phyloP scores from a whole-genome alignment of 2,113 vertebrate species.

The Otolemur garnettii region DNA sequence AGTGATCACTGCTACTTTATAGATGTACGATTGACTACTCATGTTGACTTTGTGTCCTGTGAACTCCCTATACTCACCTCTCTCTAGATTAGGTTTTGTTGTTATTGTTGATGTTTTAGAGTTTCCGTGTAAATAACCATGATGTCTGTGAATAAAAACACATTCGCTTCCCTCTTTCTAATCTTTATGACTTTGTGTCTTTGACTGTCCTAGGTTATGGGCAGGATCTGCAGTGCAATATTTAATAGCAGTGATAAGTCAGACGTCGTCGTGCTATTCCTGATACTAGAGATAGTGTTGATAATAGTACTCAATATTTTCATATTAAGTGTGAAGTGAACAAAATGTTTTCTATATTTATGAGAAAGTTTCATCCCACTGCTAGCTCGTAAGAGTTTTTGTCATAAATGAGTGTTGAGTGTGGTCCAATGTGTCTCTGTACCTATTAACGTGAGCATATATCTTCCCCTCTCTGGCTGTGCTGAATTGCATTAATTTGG shows the following conservation, averaged over 20 bases:
- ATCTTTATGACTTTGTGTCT: background rate
- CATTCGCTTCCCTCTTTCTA: background rate
- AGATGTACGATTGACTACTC: background rate
- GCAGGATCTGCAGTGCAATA: fast-evolving
- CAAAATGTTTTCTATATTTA: fast-evolving
- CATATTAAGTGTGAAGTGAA: fast-evolving
- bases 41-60: background rate
- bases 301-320: background rate
- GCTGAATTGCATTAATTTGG: background rate
- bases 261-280: background rate
- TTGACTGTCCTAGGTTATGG: fast-evolving
- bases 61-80: background rate
- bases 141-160: background rate
- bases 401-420: background rate
- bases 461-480: too few species aligned
- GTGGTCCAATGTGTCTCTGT: background rate
- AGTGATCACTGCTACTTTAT: background rate
- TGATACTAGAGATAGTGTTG: background rate
- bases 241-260: too few species aligned
- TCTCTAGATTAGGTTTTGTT: background rate
- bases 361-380: background rate
- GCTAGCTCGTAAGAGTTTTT: background rate
- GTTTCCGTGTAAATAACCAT: background rate
- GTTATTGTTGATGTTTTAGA: background rate
- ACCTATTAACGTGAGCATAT: background rate